These are phyloP conservation scores for Eucera pruinosa DNA, from an alignment of 2,888 invertebrate species.

Conservation along the genomic window DNA sequence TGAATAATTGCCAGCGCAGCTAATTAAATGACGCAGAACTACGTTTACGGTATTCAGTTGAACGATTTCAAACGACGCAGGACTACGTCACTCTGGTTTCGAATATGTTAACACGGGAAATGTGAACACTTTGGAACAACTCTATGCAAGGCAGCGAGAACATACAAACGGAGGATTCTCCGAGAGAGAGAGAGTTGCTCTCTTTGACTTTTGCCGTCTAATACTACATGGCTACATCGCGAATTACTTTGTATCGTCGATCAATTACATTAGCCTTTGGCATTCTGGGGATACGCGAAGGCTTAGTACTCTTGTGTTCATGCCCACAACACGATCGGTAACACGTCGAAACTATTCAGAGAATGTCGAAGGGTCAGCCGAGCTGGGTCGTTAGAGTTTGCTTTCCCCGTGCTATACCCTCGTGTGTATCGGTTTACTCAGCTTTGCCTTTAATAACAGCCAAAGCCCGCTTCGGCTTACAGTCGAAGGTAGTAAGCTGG, in stretches of 20 bases:
- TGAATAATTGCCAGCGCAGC: too few species aligned
- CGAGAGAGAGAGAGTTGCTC: too few species aligned
- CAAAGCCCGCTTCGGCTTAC: constrained; percentile 44
- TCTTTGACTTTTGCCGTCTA: constrained; percentile 22
- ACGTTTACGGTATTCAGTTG: too few species aligned
- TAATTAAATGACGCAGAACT: too few species aligned
- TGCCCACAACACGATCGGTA: constrained; percentile 61
- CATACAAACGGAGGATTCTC: too few species aligned
- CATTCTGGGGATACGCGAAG: constrained; percentile 42
- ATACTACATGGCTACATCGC: constrained; percentile 6
- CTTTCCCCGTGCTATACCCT: constrained; percentile 38
- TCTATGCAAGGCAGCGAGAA: too few species aligned
- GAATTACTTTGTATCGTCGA: constrained; percentile 63
- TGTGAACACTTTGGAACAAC: too few species aligned
- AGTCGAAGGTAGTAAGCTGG: constrained; percentile 39
- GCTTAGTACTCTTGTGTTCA: constrained; percentile 15
- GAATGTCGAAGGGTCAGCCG: constrained; percentile 68
- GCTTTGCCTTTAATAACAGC: constrained; percentile 66
- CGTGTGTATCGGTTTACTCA: constrained; percentile 56
- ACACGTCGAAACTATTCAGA: constrained; percentile 69
- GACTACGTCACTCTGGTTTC: too few species aligned
- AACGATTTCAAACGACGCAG: too few species aligned
- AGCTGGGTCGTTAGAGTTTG: constrained; percentile 68
- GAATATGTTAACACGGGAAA: too few species aligned
- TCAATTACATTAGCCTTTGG: constrained; percentile 61